These are phyloP conservation scores for Acrocephalus kingi DNA, from an alignment of 2,113 vertebrate species.

Conservation along the genomic window DNA sequence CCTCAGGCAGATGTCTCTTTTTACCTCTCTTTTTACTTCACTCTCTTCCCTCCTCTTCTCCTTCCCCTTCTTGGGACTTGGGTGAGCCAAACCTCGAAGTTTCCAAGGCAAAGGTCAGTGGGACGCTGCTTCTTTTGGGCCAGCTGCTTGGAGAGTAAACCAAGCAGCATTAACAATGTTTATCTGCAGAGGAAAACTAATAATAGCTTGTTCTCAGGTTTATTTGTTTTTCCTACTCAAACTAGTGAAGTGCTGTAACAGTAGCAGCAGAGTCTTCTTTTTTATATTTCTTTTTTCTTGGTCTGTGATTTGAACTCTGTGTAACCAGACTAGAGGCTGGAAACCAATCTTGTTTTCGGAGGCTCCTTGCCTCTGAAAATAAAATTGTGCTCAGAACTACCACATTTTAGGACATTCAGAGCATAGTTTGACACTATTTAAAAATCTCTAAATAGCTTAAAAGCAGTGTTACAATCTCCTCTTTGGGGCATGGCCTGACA, in stretches of 20 bases:
- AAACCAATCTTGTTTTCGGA: background rate
- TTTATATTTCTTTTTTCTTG: rapidly evolving
- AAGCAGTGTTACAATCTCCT: background rate
- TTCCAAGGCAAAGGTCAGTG: background rate
- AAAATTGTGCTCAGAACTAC: background rate
- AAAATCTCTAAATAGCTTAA: background rate
- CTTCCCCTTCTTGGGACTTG: background rate
- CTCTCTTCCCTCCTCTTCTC: background rate
- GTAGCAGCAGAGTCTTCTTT: background rate
- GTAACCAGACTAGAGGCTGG: background rate
- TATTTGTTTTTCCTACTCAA: background rate
- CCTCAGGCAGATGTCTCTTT: background rate
- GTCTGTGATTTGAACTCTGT: background rate
- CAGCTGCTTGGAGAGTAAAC: background rate
- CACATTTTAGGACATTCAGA: background rate
- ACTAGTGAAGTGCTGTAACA: background rate
- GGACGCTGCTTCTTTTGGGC: background rate
- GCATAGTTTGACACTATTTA: background rate
- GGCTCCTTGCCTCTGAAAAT: background rate
- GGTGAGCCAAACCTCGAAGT: background rate
- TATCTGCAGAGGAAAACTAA: background rate
- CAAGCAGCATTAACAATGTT: background rate
- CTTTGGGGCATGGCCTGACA: background rate
- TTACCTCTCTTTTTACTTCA: background rate
- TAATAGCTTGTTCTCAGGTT: background rate